Conservation (phyloP, 2,113 vertebrate species). For the Alethe diademata region DNA sequence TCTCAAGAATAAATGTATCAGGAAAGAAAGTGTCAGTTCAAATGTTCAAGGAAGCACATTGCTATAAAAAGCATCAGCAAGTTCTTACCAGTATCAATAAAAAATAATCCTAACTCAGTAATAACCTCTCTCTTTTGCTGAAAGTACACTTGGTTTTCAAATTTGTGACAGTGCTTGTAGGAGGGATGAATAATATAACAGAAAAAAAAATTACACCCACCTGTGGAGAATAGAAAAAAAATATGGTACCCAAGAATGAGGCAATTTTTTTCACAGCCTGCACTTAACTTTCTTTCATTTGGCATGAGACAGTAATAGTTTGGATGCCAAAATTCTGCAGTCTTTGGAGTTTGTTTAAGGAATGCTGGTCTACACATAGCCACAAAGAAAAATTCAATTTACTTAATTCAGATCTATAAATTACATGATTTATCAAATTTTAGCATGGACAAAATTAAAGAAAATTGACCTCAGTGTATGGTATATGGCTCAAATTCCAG, state of each 20-base stretch:
- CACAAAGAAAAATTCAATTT: neutral
- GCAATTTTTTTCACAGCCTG: neutral
- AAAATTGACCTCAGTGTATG: neutral
- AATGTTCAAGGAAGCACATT: neutral
- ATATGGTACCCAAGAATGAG: rapidly evolving
- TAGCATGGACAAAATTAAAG: neutral
- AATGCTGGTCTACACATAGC: neutral
- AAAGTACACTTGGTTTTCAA: neutral
- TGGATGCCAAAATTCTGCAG: neutral
- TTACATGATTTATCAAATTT: neutral
- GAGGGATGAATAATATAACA: neutral
- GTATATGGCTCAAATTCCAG: neutral
- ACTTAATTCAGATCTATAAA: neutral
- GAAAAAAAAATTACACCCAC: neutral
- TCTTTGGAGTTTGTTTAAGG: neutral
- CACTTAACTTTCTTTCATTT: neutral
- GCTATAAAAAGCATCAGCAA: constrained; percentile 1
- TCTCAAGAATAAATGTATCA: neutral
- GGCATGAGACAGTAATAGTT: neutral
- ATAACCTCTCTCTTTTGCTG: neutral
- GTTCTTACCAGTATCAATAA: neutral
- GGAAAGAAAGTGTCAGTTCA: neutral
- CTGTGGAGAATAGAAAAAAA: neutral
- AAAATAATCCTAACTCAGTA: neutral
- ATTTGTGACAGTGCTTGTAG: neutral